Evolutionary conservation across 2,113 vertebrate genomes (phyloP).

Genomic region (Apteryx mantelli): DNA sequence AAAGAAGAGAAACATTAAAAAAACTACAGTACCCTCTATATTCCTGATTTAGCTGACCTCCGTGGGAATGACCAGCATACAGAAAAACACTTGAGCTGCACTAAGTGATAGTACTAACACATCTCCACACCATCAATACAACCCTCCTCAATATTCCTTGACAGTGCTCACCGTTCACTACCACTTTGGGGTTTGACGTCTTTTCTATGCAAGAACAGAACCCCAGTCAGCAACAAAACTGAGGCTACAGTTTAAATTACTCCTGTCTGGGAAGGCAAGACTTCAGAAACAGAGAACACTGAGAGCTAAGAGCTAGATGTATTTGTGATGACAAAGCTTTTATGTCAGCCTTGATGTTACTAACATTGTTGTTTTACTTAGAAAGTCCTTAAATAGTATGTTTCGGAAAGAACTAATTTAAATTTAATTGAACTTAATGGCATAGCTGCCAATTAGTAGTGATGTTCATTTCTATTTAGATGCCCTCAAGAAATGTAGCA

Average conservation of each 20-base stretch:
- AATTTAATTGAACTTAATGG: not conserved
- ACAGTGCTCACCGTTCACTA: not conserved
- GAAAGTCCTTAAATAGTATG: not conserved
- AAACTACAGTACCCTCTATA: not conserved
- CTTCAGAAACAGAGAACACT: not conserved
- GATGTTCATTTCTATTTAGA: not conserved
- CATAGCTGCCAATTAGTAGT: not conserved
- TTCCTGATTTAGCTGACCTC: not conserved
- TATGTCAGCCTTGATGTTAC: not conserved
- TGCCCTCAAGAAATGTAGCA: not conserved
- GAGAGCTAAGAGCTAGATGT: not conserved
- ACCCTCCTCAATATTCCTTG: not conserved
- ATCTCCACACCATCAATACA: not conserved
- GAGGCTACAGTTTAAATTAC: not conserved
- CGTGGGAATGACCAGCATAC: not conserved
- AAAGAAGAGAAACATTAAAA: not conserved
- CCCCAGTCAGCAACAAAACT: not conserved
- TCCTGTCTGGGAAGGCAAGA: not conserved
- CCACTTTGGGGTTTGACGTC: not conserved
- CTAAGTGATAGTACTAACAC: not conserved
- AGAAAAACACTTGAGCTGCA: not conserved
- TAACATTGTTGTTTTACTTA: not conserved
- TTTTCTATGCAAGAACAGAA: not conserved
- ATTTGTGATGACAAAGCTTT: slow-evolving; percentile 1
- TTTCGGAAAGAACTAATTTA: not conserved